Conservation (phyloP, 2,888 invertebrate species). For the Galerucella nymphaeae region DNA sequence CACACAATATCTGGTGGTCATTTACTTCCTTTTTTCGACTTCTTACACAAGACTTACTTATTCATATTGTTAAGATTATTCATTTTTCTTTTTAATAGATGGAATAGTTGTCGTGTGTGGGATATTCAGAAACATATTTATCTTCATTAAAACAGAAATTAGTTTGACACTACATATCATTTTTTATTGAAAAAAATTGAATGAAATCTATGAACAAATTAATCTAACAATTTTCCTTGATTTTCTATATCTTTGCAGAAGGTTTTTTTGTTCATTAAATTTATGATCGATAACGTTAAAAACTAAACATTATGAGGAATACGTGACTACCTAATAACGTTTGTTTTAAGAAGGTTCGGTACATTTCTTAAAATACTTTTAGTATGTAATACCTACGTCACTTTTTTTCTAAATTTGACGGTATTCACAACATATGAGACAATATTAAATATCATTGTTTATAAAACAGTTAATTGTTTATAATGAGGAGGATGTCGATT, state of each 20-base stretch:
- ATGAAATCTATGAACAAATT: too few relatives aligned
- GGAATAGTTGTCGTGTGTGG: conserved; percentile 16
- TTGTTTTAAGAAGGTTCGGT: not conserved
- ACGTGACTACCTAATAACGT: not conserved
- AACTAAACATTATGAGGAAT: not conserved
- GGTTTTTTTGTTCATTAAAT: not conserved
- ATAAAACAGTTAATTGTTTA: not conserved
- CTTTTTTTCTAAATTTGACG: not conserved
- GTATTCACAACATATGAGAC: not conserved
- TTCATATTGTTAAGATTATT: conserved; percentile 18
- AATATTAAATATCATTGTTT: not conserved
- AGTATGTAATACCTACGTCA: not conserved
- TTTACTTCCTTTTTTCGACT: conserved; percentile 20
- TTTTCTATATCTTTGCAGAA: too few relatives aligned
- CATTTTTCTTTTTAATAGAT: conserved; percentile 21
- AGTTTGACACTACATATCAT: not conserved
- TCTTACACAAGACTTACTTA: conserved; percentile 14
- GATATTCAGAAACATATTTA: conserved; percentile 11
- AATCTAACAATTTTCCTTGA: too few relatives aligned
- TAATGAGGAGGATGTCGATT: not conserved
- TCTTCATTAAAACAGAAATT: conserved; percentile 22
- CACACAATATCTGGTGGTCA: conserved; percentile 18
- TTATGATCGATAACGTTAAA: not conserved
- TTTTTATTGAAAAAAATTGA: not conserved
- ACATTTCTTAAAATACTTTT: not conserved